phyloP scores from a whole-genome alignment of 2,113 vertebrate genomes.

The Aldabrachelys gigantea region DNA sequence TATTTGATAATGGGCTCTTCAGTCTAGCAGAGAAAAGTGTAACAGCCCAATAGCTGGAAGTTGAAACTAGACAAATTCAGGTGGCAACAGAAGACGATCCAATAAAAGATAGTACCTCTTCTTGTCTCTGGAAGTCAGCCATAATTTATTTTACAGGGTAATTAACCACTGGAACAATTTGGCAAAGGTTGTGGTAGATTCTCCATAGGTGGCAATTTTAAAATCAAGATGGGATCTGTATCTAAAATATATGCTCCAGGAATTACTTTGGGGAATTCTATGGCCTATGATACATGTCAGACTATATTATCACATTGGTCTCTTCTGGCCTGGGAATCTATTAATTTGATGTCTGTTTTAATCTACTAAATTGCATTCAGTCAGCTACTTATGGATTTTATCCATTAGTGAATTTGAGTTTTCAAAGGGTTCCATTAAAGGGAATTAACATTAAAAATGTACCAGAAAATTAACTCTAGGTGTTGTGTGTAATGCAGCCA shows the following conservation, averaged over 20 bases:
- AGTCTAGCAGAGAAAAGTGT: neutral
- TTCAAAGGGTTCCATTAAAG: neutral
- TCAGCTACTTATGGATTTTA: neutral
- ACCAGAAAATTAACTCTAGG: neutral
- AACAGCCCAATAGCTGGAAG: neutral
- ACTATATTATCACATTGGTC: neutral
- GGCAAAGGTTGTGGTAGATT: neutral
- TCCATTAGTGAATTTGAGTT: neutral
- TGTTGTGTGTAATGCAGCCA: neutral
- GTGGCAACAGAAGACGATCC: neutral
- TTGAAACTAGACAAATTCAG: neutral
- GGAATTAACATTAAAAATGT: slow-evolving; percentile 17
- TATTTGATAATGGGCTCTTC: neutral
- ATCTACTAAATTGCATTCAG: neutral
- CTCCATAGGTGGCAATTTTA: neutral
- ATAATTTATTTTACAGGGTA: neutral
- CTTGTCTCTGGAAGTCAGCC: neutral
- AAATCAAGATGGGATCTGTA: neutral
- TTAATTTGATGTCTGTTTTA: neutral
- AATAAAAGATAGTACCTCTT: neutral
- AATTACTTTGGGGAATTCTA: neutral
- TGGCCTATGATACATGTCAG: neutral
- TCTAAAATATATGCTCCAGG: neutral
- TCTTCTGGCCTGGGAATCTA: neutral
- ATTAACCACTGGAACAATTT: neutral